Conservation (phyloP, 37 sponge, comb jelly and placozoan species). For the Cladorhizidae sp. region DNA sequence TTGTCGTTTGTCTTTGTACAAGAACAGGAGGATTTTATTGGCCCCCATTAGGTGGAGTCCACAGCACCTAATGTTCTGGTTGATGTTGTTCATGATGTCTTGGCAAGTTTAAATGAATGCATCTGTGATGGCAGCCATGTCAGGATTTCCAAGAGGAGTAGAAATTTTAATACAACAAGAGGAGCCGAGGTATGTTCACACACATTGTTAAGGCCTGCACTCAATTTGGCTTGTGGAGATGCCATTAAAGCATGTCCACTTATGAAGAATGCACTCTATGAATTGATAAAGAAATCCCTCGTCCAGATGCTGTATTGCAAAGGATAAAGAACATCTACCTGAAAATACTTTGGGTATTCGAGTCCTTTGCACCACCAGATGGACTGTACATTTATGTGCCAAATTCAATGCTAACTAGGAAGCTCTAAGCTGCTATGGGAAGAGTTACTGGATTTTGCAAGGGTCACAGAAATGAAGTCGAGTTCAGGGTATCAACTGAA, state of each 20-base stretch:
- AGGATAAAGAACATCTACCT: neutral
- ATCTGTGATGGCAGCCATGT: slow-evolving; percentile 49
- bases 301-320: neutral
- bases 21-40: slow-evolving; percentile 58
- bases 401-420: too few species aligned
- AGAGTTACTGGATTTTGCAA: too few species aligned
- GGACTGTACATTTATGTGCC: too few species aligned
- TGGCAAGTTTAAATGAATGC: slow-evolving; percentile 39
- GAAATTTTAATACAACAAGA: slow-evolving; percentile 9
- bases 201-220: slow-evolving; percentile 49
- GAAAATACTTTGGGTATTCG: too few species aligned
- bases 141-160: slow-evolving; percentile 37
- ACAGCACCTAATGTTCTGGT: slow-evolving; percentile 19
- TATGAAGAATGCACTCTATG: slow-evolving; percentile 1
- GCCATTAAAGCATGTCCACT: slow-evolving; percentile 18
- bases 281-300: neutral
- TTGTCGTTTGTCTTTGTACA: slow-evolving; percentile 31
- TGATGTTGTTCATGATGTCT: too few species aligned
- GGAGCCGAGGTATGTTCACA: slow-evolving; percentile 44
- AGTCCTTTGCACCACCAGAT: too few species aligned
- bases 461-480: too few species aligned
- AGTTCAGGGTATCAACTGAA: too few species aligned
- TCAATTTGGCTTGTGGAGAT: slow-evolving; percentile 52
- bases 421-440: too few species aligned
- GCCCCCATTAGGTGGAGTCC: slow-evolving; percentile 30